Base-by-base conservation (phyloP, 1,140 invertebrate genomes). In the Caenorhabditis remanei region DNA sequence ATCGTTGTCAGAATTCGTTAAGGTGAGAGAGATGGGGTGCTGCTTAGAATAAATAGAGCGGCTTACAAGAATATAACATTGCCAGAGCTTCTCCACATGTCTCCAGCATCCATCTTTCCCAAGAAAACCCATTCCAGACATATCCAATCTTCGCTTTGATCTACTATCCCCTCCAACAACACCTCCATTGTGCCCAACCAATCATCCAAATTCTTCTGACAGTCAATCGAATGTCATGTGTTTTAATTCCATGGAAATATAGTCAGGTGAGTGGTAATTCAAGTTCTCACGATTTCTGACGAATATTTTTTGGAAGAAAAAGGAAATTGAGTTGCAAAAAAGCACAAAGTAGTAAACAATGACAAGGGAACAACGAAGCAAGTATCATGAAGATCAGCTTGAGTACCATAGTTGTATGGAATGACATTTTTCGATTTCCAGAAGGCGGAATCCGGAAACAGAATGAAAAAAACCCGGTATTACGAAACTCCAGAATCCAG, bases 161-260 rank as follows among this genome's bases (percentile, higher is more conserved):
- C 46, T 79, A 79, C 71, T 79, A 79, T n/a, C 71, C 71, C 4
- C 46, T 79, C 8, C 71, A 79, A 50, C 71, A 79, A 50, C 71
- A 79, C 46, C 71, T 79, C 3, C 71, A 79, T 53, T 79, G 71
- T 79, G 71, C 71, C 11, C 71, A 79, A 50, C 71, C 71, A n/a
- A 79, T 79, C 1, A 79, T 79, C 24, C 71, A 79, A 50, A 79
- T 79, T n/a, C 21, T 79, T 11, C 11, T 79, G 46, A 79, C 71
- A 9, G 71, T 79, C 2, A 79, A 79, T 53, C 71, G 71, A 13
- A 79, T 79, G 71, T 79, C 71, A 11, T 79, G 71, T 53, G 71
- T 79, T 24, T 13, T 79, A 19, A 21, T 53, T 21, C 71, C 71
- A 21, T 79, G 71, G 71, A 79, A 50, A 19, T 53, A 79, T 79